Evolutionary conservation across 1,140 invertebrate species (phyloP).

Genomic region (Coptotermes formosanus): DNA sequence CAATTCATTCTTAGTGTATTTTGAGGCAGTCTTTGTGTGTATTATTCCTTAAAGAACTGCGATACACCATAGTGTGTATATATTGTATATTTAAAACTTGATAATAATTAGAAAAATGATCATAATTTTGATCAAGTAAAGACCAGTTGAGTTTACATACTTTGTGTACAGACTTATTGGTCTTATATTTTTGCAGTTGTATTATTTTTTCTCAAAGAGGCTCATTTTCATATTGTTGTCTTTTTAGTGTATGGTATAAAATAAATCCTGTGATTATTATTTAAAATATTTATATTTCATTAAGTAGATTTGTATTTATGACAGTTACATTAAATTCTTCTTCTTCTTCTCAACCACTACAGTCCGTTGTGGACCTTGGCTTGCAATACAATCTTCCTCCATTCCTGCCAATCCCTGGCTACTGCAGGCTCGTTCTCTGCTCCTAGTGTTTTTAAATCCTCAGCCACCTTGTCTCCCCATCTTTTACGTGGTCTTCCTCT

Average conservation of each 20-base stretch:
- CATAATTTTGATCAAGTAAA: slow-evolving; percentile 10
- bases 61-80: background rate
- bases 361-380: too few relatives aligned
- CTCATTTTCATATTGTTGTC: slow-evolving; percentile 7
- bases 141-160: slow-evolving; percentile 6
- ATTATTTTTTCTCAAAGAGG: background rate
- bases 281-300: background rate
- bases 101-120: background rate
- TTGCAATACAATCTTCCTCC: too few relatives aligned
- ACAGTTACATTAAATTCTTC: too few relatives aligned
- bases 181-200: background rate
- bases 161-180: background rate
- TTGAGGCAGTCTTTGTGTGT: slow-evolving; percentile 15
- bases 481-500: too few relatives aligned
- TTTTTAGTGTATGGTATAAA: slow-evolving; percentile 18
- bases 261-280: slow-evolving; percentile 21
- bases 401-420: too few relatives aligned
- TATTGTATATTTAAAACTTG: slow-evolving; percentile 18
- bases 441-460: too few relatives aligned
- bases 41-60: background rate
- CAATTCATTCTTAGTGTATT: background rate
- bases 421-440: too few relatives aligned
- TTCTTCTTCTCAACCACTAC: too few relatives aligned
- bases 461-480: too few relatives aligned
- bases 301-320: too few relatives aligned